A percentile compares a stretch with the other conserved stretches of the same genome.
Evolutionary conservation across 2,113 vertebrate genomes (phyloP).

Genomic region (Forbesichthys papilliferus): DNA sequence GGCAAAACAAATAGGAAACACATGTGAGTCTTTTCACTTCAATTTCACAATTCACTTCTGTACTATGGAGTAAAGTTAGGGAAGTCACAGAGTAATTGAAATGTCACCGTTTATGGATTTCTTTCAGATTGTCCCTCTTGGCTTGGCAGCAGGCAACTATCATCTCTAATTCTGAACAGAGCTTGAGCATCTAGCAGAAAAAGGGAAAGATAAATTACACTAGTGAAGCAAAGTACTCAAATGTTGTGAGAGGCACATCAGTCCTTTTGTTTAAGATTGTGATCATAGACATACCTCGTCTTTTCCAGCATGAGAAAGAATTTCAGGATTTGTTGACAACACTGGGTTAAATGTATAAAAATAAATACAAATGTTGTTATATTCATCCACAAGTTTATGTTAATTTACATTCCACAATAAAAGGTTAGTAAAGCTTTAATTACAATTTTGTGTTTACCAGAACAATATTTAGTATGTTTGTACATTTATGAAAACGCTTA

Average conservation of each 20-base stretch:
- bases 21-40: not conserved
- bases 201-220: not conserved
- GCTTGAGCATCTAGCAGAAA: constrained; percentile 65
- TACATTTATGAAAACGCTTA: constrained; percentile 46
- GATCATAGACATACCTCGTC: constrained; percentile 64
- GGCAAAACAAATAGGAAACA: constrained; percentile 4
- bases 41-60: not conserved
- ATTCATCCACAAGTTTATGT: no score
- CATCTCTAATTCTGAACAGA: constrained; percentile 76
- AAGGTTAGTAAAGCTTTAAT: not conserved
- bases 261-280: not conserved
- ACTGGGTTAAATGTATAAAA: constrained; percentile 45
- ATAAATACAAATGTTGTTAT: not conserved
- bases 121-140: constrained; percentile 68
- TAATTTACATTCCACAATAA: no score
- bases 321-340: constrained; percentile 66
- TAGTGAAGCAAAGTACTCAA: not conserved
- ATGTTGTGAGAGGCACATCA: not conserved
- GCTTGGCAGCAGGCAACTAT: constrained; percentile 71
- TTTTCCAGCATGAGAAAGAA: constrained; percentile 70
- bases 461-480: not conserved
- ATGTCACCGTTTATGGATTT: constrained; percentile 62
- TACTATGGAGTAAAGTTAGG: not conserved
- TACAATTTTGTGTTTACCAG: not conserved
- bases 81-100: not conserved